Evolutionary conservation across 2,888 invertebrate species (phyloP).

Genomic region (Morinoia aosen): DNA sequence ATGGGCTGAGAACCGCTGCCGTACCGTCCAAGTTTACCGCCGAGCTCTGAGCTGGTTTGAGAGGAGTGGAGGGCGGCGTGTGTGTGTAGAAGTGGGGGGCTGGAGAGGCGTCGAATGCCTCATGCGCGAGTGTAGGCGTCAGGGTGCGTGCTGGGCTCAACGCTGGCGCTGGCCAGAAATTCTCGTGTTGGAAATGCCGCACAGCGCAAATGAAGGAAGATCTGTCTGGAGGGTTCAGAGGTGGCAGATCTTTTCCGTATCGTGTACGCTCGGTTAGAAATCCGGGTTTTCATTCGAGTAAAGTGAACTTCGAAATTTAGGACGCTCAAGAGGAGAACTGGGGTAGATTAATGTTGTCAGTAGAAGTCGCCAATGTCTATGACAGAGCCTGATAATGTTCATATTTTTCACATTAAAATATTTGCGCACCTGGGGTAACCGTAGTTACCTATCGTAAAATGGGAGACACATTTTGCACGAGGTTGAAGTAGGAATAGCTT

Average conservation of each 20-base stretch:
- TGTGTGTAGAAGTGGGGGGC: constrained; percentile 10
- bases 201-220: background rate
- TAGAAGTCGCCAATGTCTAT: too few relatives aligned
- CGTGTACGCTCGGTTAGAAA: background rate
- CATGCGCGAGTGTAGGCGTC: background rate
- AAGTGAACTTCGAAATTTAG: background rate
- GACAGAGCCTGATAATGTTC: too few relatives aligned
- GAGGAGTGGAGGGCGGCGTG: background rate
- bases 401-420: too few relatives aligned
- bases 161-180: background rate
- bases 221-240: background rate
- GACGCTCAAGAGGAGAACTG: too few relatives aligned
- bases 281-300: background rate
- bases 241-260: background rate
- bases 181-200: background rate
- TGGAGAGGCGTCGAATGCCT: background rate
- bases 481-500: too few relatives aligned
- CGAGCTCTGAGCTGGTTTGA: background rate
- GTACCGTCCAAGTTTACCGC: background rate
- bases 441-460: too few relatives aligned
- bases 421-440: too few relatives aligned
- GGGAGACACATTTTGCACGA: too few relatives aligned
- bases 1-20: background rate
- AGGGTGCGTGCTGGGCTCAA: background rate
- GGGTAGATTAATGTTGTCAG: too few relatives aligned